These are phyloP conservation scores for Laticauda colubrina DNA, from an alignment of 2,113 vertebrate genomes.

Conservation along the genomic window DNA sequence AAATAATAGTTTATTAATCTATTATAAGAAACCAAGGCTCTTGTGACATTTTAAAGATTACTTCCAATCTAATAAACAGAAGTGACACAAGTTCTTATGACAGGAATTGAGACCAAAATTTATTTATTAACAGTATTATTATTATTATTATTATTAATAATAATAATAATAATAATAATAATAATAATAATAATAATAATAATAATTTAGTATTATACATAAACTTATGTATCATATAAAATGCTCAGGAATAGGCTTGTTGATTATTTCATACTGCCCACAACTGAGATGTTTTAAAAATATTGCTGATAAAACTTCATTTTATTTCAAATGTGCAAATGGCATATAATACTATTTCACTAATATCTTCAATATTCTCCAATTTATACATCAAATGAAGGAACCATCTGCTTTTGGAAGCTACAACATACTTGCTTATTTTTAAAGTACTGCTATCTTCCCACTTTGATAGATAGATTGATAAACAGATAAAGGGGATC, in stretches of 20 bases:
- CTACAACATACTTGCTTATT: neutral
- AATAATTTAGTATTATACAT: neutral
- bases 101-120: neutral
- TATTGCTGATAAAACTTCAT: neutral
- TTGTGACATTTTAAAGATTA: neutral
- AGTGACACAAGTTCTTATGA: neutral
- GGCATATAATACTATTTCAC: neutral
- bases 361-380: neutral
- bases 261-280: neutral
- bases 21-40: neutral
- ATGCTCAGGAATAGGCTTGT: neutral
- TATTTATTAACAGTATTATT: neutral
- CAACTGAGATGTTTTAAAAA: neutral
- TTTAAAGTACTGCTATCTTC: neutral
- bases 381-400: neutral
- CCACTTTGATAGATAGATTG: no score
- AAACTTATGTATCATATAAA: neutral
- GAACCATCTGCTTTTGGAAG: no score
- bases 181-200: no score
- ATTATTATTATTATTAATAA: no score
- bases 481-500: neutral
- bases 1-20: neutral
- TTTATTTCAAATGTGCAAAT: neutral
- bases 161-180: no score
- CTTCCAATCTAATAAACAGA: neutral